phyloP scores from a whole-genome alignment of 2,888 invertebrate species.

The Frankliniella fusca region DNA sequence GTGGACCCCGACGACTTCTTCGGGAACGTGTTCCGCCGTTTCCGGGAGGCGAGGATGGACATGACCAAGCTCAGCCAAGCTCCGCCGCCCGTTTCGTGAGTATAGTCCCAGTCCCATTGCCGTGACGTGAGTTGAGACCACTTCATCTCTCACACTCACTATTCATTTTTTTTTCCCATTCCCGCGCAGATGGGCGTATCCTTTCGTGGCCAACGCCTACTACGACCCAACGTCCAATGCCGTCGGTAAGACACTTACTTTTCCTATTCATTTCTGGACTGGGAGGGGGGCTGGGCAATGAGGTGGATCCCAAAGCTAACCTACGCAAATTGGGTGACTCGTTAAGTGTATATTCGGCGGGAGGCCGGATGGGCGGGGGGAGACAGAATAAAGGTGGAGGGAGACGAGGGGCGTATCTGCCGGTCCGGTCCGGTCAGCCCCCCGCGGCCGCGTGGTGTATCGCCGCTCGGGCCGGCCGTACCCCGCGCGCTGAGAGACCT shows the following conservation, averaged over 20 bases:
- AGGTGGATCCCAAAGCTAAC: too few species aligned
- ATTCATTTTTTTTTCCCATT: not conserved
- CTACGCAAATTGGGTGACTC: too few species aligned
- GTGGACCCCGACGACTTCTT: conserved; percentile 49
- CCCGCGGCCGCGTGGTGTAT: too few species aligned
- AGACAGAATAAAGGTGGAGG: too few species aligned
- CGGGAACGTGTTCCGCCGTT: conserved; percentile 47
- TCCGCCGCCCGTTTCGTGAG: not conserved
- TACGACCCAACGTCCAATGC: conserved; percentile 52
- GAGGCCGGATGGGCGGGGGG: too few species aligned
- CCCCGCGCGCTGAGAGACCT: not conserved
- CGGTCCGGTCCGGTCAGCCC: too few species aligned
- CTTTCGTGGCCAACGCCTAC: conserved; percentile 52
- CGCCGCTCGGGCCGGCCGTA: not conserved
- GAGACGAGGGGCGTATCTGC: not conserved
- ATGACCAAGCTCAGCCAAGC: not conserved
- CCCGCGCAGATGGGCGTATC: conserved; percentile 48
- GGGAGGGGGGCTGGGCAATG: too few species aligned
- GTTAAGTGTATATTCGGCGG: too few species aligned
- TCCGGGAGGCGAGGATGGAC: not conserved
- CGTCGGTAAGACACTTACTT: conserved; percentile 46
- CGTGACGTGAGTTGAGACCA: too few species aligned
- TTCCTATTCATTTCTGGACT: not conserved
- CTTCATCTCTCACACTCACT: not conserved
- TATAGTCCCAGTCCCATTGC: not conserved